Conservation (phyloP, 2,797 vertebrate genomes). For the Ctenopoma kingsleyae region DNA sequence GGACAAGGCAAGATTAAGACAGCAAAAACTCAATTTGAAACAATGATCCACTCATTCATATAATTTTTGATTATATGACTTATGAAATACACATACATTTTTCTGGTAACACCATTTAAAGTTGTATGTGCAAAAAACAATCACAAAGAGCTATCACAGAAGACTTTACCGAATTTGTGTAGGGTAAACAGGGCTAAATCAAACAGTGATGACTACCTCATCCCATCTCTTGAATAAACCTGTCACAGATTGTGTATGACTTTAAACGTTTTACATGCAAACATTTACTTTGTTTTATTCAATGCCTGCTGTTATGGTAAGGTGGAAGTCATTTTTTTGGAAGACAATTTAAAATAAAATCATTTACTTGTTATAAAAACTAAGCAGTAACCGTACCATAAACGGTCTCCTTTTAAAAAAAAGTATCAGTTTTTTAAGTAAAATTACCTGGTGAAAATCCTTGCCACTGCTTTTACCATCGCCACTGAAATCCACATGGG, state of each 20-base stretch:
- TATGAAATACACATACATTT: neutral
- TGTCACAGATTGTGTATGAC: no score
- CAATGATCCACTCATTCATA: neutral
- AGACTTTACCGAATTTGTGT: neutral
- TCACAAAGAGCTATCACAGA: neutral
- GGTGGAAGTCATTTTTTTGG: no score
- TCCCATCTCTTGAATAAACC: no score
- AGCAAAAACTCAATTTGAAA: neutral
- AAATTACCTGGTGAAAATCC: slow-evolving; percentile 98
- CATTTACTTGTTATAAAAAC: no score
- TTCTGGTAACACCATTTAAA: neutral
- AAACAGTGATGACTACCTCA: neutral
- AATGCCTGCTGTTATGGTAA: no score
- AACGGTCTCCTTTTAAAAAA: no score
- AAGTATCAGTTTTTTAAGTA: no score
- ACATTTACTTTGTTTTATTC: no score
- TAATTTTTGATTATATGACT: no score
- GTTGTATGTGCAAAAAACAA: neutral
- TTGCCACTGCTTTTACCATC: slow-evolving; percentile 99
- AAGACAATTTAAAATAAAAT: no score
- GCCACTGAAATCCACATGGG: slow-evolving; percentile 99
- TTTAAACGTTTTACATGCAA: no score
- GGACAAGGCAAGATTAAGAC: slow-evolving; percentile 21
- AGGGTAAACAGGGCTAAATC: neutral
- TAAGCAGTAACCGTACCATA: no score